Conservation (phyloP, 2,113 vertebrate species). For the Corynorhinus townsendii region DNA sequence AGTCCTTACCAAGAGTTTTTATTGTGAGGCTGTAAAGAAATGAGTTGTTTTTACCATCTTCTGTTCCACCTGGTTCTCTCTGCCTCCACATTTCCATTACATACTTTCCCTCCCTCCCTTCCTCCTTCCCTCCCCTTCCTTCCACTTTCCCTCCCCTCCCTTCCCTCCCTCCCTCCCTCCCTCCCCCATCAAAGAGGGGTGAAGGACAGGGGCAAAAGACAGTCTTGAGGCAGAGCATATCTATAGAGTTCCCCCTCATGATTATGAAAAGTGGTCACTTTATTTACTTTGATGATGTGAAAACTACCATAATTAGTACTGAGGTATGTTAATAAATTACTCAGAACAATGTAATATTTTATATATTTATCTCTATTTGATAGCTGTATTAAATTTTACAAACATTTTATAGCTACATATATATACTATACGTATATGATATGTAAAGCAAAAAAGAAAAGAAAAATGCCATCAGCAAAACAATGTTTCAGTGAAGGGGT, state of each 20-base stretch:
- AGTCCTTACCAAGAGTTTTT: neutral
- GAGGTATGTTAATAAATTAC: neutral
- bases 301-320: neutral
- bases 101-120: too few relatives aligned
- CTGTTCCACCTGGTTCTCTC: neutral
- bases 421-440: neutral
- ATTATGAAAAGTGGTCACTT: neutral
- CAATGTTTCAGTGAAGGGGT: neutral
- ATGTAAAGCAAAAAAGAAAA: neutral
- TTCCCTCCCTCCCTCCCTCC: accelerated
- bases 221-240: neutral
- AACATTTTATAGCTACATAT: neutral
- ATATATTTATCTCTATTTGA: neutral
- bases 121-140: neutral
- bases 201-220: neutral
- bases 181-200: neutral
- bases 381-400: neutral
- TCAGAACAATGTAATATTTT: neutral
- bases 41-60: neutral
- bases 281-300: neutral
- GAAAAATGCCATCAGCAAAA: neutral
- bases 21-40: neutral
- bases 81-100: neutral
- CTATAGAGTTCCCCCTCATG: neutral
- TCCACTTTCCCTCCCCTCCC: too few relatives aligned